Base-by-base conservation (phyloP, 2,888 invertebrate species). In the Scrobipalpa atriplicella region DNA sequence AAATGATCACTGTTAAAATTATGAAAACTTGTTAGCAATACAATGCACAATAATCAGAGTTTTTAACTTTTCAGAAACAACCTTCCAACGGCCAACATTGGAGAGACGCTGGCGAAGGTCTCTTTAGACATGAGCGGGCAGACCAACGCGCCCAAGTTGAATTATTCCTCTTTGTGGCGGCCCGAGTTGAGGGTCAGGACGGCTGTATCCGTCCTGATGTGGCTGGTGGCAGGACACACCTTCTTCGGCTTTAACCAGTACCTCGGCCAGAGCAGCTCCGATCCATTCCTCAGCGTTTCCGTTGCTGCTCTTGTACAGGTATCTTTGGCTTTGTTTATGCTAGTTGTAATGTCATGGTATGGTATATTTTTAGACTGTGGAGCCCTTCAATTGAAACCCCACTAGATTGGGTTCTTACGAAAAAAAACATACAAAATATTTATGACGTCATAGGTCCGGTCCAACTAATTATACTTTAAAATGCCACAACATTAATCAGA, bases 221-320 rank as follows among this genome's bases (percentile, higher is more conserved):
- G 97, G 98, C 89, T 96, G n/a, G 95, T 96, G 3, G 95, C 96
- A 11, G 97, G 97, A 0, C 93, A 98, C 82, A 95, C 96, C 47
- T 97, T 96, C 87, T 98, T 96, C 77, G 98, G 98, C 0, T 94
- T 97, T 70, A 95, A 96, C 62, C 96, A 97, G 84, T 97, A 96
- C 84, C 95, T 97, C 72, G 95, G 96, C 3, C 95, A 96, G 82
- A 93, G 96, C 36, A 96, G 95, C 7, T 96, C 96, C 0, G 93
- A 97, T 76, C 95, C 97, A 11, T 98, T 97, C 77, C 70, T 96
- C 0, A 98, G 97, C 79, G 97, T 97, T 6, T 95, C 96, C 0
- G 88, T 94, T 3, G 94, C 95, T 65, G 95, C 93, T 0, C 83
- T 78, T 64, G 86, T 90, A 47, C 91, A 92, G 85, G 92, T 92